Evolutionary conservation across 2,888 invertebrate species (phyloP).

Genomic region (Heterodera filipjevi): DNA sequence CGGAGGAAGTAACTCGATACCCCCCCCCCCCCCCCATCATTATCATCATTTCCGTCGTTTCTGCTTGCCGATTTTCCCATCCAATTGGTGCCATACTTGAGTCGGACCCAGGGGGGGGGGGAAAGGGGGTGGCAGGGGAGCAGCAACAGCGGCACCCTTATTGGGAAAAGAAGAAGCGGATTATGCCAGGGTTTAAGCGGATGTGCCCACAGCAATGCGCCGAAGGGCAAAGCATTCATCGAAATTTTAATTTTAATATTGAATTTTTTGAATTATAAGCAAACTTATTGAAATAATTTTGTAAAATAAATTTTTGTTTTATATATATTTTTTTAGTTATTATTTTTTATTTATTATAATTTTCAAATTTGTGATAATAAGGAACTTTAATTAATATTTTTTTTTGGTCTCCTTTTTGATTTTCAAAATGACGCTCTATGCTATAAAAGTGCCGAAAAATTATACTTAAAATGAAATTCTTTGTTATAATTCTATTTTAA

Average conservation of each 20-base stretch:
- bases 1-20: not conserved
- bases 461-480: no score
- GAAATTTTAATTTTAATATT: not conserved
- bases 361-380: no score
- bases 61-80: not conserved
- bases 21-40: not conserved
- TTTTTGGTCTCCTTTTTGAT: no score
- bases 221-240: not conserved
- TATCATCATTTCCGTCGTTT: not conserved
- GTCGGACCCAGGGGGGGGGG: not conserved
- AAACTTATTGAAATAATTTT: not conserved
- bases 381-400: no score
- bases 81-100: conserved; percentile 1
- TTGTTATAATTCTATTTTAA: no score
- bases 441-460: no score
- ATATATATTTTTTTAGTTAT: not conserved
- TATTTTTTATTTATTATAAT: not conserved
- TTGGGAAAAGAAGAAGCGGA: not conserved
- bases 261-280: not conserved
- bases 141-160: not conserved
- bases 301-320: not conserved
- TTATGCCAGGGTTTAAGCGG: conserved; percentile 5
- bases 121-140: not conserved
- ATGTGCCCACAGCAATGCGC: not conserved
- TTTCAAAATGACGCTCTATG: no score